Evolutionary conservation across 2,797 vertebrate species (phyloP).

Genomic region (Sus cebifrons): DNA sequence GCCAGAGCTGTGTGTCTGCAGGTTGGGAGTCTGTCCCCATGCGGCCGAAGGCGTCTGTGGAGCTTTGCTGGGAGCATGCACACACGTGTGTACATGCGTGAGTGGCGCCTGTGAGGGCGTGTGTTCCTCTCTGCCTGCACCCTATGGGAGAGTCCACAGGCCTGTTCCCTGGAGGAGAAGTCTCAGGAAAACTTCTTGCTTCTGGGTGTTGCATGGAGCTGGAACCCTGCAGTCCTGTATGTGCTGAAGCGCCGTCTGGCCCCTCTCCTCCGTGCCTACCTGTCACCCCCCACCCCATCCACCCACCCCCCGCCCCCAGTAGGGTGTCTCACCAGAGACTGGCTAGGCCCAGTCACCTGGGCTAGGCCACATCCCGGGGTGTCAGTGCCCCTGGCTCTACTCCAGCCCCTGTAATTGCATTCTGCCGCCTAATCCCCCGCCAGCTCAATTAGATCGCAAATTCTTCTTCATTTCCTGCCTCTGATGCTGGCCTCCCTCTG

Average conservation of each 20-base stretch:
- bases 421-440: slow-evolving; percentile 84
- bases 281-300: not conserved
- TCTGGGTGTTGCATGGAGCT: slow-evolving; percentile 43
- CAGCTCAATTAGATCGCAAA: slow-evolving; percentile 88
- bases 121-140: slow-evolving; percentile 37
- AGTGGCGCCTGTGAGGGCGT: slow-evolving; percentile 18
- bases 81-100: not conserved
- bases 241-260: not conserved
- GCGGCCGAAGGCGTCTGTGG: slow-evolving; percentile 2
- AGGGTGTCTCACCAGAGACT: slow-evolving; percentile 56
- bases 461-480: slow-evolving; percentile 88
- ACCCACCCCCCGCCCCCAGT: not conserved
- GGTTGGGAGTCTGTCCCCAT: slow-evolving; percentile 32
- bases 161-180: slow-evolving; percentile 45
- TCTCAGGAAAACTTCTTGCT: slow-evolving; percentile 72
- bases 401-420: slow-evolving; percentile 85
- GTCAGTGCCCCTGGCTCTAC: slow-evolving; percentile 81
- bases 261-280: not conserved
- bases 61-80: slow-evolving; percentile 40
- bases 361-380: slow-evolving; percentile 82
- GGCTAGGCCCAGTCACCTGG: slow-evolving; percentile 77
- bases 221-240: slow-evolving; percentile 46
- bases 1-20: slow-evolving; percentile 66
- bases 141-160: not conserved
- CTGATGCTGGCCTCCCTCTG: slow-evolving; percentile 81